Conservation (phyloP, 2,797 vertebrate genomes). For the Enoplosus armatus region DNA sequence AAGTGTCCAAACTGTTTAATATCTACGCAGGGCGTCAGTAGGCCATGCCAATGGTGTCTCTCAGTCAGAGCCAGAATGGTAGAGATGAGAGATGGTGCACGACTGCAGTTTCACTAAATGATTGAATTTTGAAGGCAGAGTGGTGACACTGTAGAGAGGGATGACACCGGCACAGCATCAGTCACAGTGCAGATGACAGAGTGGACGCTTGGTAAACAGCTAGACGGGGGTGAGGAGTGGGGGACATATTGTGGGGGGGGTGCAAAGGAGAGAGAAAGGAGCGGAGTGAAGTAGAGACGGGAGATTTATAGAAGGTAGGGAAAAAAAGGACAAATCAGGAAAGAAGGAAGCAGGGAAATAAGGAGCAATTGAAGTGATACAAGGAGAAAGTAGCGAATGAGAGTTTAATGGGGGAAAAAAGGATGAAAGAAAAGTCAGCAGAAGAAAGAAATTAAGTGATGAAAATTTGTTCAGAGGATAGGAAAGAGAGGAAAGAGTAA, state of each 20-base stretch:
- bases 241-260: constrained; percentile 20
- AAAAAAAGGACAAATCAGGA: constrained; percentile 20
- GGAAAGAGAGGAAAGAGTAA: background rate
- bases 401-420: constrained; percentile 14
- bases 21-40: constrained; percentile 56
- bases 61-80: constrained; percentile 59
- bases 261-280: constrained; percentile 5
- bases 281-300: background rate
- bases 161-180: constrained; percentile 69
- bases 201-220: constrained; percentile 62
- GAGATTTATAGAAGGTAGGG: constrained; percentile 23
- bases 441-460: background rate
- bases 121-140: constrained; percentile 80
- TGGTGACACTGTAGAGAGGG: constrained; percentile 71
- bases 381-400: background rate
- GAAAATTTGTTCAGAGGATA: constrained; percentile 14
- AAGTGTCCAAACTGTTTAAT: constrained; percentile 74
- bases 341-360: background rate
- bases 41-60: constrained; percentile 61
- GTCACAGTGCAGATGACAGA: constrained; percentile 70
- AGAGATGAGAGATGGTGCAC: constrained; percentile 66
- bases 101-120: constrained; percentile 74
- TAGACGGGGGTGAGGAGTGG: constrained; percentile 12
- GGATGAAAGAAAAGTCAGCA: background rate
- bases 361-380: background rate